Base-by-base conservation (phyloP, 2,113 vertebrate species). In the Terrapene triunguis region DNA sequence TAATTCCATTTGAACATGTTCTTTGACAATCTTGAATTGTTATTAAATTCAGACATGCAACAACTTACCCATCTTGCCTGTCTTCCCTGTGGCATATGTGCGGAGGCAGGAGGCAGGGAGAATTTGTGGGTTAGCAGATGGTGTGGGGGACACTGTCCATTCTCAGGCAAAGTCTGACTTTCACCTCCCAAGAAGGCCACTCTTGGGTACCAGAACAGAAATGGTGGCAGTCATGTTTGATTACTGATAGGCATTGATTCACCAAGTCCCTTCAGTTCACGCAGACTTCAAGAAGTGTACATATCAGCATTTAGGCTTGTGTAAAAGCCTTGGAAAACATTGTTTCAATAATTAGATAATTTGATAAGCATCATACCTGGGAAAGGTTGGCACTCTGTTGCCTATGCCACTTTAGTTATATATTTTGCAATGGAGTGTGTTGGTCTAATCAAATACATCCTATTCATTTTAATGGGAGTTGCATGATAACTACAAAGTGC, bases 401-500 rank as follows among this genome's bases (percentile, higher is more conserved):
- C 80, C 32, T 47, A 92, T 80, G 24, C 12, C 5, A 89, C 57
- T 82, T 44, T 65, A 87, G 4, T 69, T 69, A 38, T 21, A 21
- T 69, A 38, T 69, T 69, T 69, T 21, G 17, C 65, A 69, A 21
- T 69, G 35, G 35, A 10, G 35, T 69, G 14, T n/a, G 65, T 38
- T 69, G 65, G n/a, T 72, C 65, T 72, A n/a, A 72, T 38, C 9
- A 72, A 72, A 72, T 6, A 55, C 81, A 89, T 92, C 29, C 22
- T 32, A 74, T 88, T 83, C 1, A 47, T 89, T 92, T 82, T 89
- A 22, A 12, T 72, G 48, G 80, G 89, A 88, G n/a, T 35, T 35
- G 32, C 59, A 47, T 50, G 59, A 51, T 84, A 38, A 55, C 32
- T 35, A 7, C 19, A 21, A 72, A 22, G 35, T 9, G 9, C n/a